These are phyloP conservation scores for Drosophila carrolli DNA, from an alignment of 1,140 invertebrate genomes.

Conservation along the genomic window DNA sequence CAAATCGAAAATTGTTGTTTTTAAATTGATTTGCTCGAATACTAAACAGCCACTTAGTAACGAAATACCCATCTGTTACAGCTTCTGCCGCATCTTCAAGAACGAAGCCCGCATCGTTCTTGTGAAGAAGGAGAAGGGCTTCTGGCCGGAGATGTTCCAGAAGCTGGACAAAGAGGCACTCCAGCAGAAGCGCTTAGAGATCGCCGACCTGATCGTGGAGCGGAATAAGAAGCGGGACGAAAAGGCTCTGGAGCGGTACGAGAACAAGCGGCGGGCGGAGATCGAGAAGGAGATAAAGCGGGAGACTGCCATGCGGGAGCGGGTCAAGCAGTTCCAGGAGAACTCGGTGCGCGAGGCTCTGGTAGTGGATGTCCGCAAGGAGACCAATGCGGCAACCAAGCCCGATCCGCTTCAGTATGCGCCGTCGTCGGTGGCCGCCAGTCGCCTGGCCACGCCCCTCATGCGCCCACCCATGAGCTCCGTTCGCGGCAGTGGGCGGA, in stretches of 20 bases:
- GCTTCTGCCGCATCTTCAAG: conserved; percentile 82
- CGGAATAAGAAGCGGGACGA: conserved; percentile 80
- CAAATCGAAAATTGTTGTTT: no score
- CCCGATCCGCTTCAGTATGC: conserved; percentile 9
- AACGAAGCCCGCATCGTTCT: conserved; percentile 81
- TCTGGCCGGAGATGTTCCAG: conserved; percentile 80
- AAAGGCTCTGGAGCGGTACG: conserved; percentile 70
- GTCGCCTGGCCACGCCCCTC: conserved; percentile 62
- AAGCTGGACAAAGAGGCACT: conserved; percentile 72
- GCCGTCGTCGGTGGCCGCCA: conserved; percentile 12
- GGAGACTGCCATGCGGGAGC: conserved; percentile 74
- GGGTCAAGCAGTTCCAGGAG: conserved; percentile 75
- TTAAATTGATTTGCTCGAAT: no score
- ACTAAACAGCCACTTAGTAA: no score
- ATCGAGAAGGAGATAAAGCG: conserved; percentile 75
- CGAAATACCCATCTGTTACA: background rate
- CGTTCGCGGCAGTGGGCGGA: conserved; percentile 64
- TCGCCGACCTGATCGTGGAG: conserved; percentile 74
- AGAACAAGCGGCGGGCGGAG: conserved; percentile 71
- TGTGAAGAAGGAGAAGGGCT: conserved; percentile 73
- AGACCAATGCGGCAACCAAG: conserved; percentile 44
- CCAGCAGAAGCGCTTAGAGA: conserved; percentile 72
- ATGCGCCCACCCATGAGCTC: conserved; percentile 62
- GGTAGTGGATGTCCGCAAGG: conserved; percentile 73
- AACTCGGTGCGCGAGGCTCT: conserved; percentile 67